These are phyloP conservation scores for Xenops minutus DNA, from an alignment of 2,797 vertebrate species.

Conservation along the genomic window DNA sequence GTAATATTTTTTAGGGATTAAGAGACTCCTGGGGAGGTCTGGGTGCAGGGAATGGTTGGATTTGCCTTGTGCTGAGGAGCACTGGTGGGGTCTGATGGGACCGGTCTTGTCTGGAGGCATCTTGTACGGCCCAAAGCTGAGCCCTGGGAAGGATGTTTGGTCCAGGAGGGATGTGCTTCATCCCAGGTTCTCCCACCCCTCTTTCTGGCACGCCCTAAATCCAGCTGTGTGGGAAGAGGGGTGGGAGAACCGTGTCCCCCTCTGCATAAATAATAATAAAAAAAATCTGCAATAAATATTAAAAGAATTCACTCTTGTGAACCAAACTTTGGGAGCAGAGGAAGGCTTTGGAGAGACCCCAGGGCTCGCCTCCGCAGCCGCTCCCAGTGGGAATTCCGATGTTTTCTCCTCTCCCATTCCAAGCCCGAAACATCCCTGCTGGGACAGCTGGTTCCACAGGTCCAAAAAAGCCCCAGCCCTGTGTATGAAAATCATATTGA, in stretches of 20 bases:
- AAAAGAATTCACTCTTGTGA: background rate
- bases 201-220: background rate
- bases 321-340: background rate
- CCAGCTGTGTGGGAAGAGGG: no score
- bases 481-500: conserved; percentile 56
- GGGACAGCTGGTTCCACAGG: conserved; percentile 6
- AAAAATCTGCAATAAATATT: background rate
- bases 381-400: background rate
- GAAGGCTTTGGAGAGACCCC: background rate
- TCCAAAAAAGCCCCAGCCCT: background rate
- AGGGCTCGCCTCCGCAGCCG: fast-evolving
- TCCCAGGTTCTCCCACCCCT: background rate
- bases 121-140: background rate
- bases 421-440: background rate
- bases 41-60: background rate
- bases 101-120: background rate
- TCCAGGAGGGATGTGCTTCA: background rate
- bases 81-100: background rate
- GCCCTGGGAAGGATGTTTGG: background rate
- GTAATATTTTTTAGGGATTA: background rate
- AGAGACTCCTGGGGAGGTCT: background rate
- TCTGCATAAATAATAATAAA: background rate
- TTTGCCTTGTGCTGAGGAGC: background rate
- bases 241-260: background rate
- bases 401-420: background rate